Evolutionary conservation across 2,797 vertebrate genomes (phyloP), one percentile per base, ranked within the genome.

Genomic region (Adrianichthys oophorus): DNA sequence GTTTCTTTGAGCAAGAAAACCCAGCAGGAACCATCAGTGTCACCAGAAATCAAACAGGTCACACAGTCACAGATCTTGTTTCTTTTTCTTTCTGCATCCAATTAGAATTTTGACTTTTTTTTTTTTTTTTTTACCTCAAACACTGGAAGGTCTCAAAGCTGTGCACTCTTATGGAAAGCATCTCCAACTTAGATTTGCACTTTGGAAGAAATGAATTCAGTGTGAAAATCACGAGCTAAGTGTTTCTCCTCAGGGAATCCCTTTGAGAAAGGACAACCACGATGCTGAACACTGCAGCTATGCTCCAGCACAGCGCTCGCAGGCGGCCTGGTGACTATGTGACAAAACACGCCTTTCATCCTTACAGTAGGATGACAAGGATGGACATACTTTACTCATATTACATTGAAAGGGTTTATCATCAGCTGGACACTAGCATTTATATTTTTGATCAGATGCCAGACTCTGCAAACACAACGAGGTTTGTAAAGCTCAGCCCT

Each of bases 121-220:
- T 37, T 37, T 12, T 37, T 32, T 32, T 32, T 26, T 37, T 37
- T 3, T 3, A 37, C 32, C 32, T 37, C 32, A 37, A 10, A 37
- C 10, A 2, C 32, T 37, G 32, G 32, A 37, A 37, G 32, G 12
- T 37, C 10, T 37, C 32, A 37, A 4, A 12, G 32, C 32, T 37
- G 32, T 37, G 32, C 60, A 47, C 46, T 70, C 43, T 53, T 48
- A 59, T 74, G 53, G 72, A 77, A 18, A 7, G 23, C 8, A 60
- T 50, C 7, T 46, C 63, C 65, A 24, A 53, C 32, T 45, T 60
- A 70, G 70, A 73, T 61, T 59, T 72, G 56, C 65, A 70, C 77
- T 72, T 56, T n/a, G 56, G 74, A 44, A 81, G 67, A 85, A 85
- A 84, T 60, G 69, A 84, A 86, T 86, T 71, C 83, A 69, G 69